Evolutionary conservation across 2,113 vertebrate species (phyloP).

Genomic region (Psilopsiagon aurifrons): DNA sequence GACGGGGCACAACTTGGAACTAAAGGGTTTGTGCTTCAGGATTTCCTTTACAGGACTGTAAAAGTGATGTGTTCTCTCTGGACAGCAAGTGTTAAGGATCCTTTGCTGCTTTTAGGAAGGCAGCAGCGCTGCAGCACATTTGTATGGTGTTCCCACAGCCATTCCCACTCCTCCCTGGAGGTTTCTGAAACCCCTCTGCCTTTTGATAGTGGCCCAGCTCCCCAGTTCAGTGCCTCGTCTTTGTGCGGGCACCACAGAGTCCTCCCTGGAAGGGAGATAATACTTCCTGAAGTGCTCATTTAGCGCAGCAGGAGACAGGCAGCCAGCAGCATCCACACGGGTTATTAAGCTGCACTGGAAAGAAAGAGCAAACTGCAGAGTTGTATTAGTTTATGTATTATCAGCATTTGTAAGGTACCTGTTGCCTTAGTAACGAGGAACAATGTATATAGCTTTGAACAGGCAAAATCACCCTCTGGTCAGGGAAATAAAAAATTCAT

Average conservation of each 20-base stretch:
- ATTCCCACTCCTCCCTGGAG: conserved; percentile 18
- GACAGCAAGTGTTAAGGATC: fast-evolving
- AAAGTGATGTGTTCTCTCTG: fast-evolving
- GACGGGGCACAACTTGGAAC: neutral
- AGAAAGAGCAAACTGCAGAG: conserved; percentile 41
- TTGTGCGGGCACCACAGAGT: conserved; percentile 14
- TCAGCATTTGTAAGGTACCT: conserved; percentile 26
- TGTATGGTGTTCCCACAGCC: neutral
- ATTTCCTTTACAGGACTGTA: neutral
- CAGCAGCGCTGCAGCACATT: neutral
- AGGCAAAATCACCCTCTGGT: conserved; percentile 14
- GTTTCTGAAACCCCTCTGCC: conserved; percentile 10
- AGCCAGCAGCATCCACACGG: conserved; percentile 16
- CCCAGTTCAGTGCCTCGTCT: conserved; percentile 46
- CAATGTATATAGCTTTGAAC: conserved; percentile 9
- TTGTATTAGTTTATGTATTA: conserved; percentile 41
- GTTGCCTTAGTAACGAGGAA: conserved; percentile 41
- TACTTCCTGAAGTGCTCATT: conserved; percentile 63
- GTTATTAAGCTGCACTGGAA: conserved; percentile 13
- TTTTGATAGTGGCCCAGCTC: conserved; percentile 23
- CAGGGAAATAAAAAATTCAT: conserved; percentile 47
- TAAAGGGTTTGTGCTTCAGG: neutral
- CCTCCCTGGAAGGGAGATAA: conserved; percentile 29
- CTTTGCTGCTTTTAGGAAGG: neutral
- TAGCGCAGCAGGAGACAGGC: conserved; percentile 42